Evolutionary conservation across 2,888 invertebrate genomes (phyloP), one percentile per base, ranked within the genome.

Genomic region (Prenolepis imparis): DNA sequence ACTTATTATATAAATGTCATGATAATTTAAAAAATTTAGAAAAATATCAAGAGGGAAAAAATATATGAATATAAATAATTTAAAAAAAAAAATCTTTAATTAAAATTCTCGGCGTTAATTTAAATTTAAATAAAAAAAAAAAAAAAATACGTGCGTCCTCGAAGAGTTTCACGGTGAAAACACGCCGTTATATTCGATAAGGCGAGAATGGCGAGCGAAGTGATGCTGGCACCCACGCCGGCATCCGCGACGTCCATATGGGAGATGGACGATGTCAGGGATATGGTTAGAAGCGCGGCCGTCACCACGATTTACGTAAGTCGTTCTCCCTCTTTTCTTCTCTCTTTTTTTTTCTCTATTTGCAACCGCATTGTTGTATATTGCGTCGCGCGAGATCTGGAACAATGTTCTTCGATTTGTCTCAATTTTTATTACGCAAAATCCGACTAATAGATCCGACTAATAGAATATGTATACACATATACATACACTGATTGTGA

Each of bases 231-330:
- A 87, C 91, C 93, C 85, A 92, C 93, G 85, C 89, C 93, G 89
- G 91, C 93, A 88, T 93, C 94, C 86, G 92, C 91, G 89, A 91
- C 93, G 81, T 93, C 94, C 85, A 92, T 92, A 84, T 91, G 92
- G 86, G 94, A 94, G 88, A 92, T 93, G 86, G 94, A 94, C 91
- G 94, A 94, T 90, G 93, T 94, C 90, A 91, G 94, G 91, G 94
- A 94, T 89, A 94, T 94, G 92, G 92, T 94, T 89, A 94, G 94
- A 90, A 94, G 92, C 87, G 93, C 93, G 89, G 92, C 92, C 90
- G 93, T 94, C 90, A 93, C 94, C 18, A 94, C 94, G 84, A 90
- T 94, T 92, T 94, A 94, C 88, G 94, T 94, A 92, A 94, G 94
- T 94, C 36, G 70, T 21, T 55, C 66, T 66, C 12, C 15, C 12